Conservation (phyloP, 1,140 invertebrate genomes). For the Conus ventricosus region DNA sequence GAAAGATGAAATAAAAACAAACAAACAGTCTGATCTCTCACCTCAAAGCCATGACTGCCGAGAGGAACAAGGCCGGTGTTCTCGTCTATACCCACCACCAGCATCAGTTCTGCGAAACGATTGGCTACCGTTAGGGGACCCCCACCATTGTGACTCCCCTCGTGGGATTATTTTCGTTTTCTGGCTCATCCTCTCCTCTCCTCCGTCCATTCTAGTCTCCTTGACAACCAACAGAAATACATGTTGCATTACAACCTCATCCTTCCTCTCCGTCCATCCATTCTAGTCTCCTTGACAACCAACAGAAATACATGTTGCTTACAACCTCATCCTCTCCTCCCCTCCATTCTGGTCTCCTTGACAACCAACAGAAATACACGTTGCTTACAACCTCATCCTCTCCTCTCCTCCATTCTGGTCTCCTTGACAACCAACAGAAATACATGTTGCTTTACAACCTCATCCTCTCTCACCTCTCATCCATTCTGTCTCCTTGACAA, state of each 20-base stretch:
- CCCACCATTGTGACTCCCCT: not conserved
- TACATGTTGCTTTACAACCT: no score
- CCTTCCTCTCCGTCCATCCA: constrained; percentile 39
- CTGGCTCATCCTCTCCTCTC: constrained; percentile 19
- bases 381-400: no score
- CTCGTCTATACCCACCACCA: constrained; percentile 61
- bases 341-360: no score
- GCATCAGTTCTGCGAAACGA: constrained; percentile 60
- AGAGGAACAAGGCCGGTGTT: constrained; percentile 54
- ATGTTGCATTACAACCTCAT: not conserved
- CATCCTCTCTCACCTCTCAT: no score
- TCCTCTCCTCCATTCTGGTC: no score
- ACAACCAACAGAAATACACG: no score
- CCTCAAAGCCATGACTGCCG: constrained; percentile 34
- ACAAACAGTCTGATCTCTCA: constrained; percentile 23
- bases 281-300: no score
- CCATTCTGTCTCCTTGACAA: no score
- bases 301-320: no score
- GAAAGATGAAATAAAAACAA: not conserved
- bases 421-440: no score
- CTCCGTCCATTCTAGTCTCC: constrained; percentile 28
- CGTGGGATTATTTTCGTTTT: not conserved
- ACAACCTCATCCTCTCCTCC: no score
- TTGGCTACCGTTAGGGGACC: constrained; percentile 47
- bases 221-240: not conserved